Evolutionary conservation across 2,797 vertebrate species (phyloP), one percentile per base, ranked within the genome.

Genomic region (Acrossocheilus wenchowensis): DNA sequence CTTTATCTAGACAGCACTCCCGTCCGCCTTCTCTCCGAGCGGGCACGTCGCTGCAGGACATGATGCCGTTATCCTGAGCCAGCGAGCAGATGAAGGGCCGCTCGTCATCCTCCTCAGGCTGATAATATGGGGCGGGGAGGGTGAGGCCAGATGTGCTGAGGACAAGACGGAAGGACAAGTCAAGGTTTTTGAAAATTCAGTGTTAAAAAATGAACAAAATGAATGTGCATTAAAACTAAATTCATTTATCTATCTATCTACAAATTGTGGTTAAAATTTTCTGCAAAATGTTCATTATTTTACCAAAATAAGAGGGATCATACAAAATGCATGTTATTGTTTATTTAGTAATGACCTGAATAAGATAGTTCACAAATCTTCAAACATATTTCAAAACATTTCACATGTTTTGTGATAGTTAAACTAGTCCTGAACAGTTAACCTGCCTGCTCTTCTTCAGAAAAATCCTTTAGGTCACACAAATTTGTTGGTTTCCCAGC

Each of bases 61-160:
- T 98, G 93, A 99, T 99, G 88, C 98, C 98, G 1, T 99, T 99
- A 92, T 99, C 98, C n/a, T 97, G 96, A 0, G 95, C 96, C 89
- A 99, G 94, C 0, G 98, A 99, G 94, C 98, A 99, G 93, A 99
- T 99, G 93, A 99, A 99, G 84, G 98, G 98, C 85, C 96, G 97
- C 90, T 99, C 98, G 2, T 99, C 98, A 0, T 98, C 97, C 91
- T 98, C 97, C 85, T 98, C 97, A 0, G 97, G 97, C 73, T 96
- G 96, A 92, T 99, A 99, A 93, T 99, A 99, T 0, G 96, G 97
- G 6, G 95, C 92, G 2, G 98, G 97, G 52, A 97, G 95, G 39
- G 96, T 93, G 93, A 99, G 90, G 19, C 97, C 97, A 79, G 97
- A 96, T 91, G 97, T 96, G 92, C 98, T 99, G 93, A 52, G 80